Percentiles rank a stretch among this genome's conserved stretches.
phyloP scores from a whole-genome alignment of 2,797 vertebrate species.

The Acestrorhynchus altus region DNA sequence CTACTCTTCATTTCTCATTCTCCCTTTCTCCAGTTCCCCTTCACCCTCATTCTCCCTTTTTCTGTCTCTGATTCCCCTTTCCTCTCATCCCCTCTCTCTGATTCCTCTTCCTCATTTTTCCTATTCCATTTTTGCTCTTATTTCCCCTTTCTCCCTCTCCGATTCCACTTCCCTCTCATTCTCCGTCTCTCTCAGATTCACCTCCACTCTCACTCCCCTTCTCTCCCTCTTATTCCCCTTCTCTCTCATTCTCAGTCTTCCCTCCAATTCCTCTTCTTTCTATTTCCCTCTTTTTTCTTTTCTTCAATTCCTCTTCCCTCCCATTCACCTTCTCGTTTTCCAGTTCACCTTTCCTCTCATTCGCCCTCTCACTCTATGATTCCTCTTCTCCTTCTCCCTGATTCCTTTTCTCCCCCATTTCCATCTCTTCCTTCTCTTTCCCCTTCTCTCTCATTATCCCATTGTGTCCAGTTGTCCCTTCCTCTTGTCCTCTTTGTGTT shows the following conservation, averaged over 20 bases:
- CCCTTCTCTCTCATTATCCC: not conserved
- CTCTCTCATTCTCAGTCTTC: not conserved
- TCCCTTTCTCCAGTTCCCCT: not conserved
- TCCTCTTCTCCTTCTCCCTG: too few relatives aligned
- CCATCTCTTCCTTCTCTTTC: not conserved
- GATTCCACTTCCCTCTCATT: not conserved
- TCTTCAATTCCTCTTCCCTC: not conserved
- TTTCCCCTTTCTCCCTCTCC: not conserved
- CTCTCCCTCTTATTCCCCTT: too few relatives aligned
- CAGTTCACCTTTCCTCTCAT: too few relatives aligned
- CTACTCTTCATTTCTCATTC: not conserved
- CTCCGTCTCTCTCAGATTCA: slow-evolving; percentile 4
- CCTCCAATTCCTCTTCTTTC: too few relatives aligned
- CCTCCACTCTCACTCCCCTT: not conserved
- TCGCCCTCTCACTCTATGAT: too few relatives aligned
- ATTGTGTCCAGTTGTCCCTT: too few relatives aligned
- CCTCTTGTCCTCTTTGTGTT: too few relatives aligned
- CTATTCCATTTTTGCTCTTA: too few relatives aligned
- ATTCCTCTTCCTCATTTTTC: not conserved
- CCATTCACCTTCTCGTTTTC: too few relatives aligned
- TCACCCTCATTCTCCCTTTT: not conserved
- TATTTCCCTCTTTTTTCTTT: not conserved
- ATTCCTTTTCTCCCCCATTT: not conserved
- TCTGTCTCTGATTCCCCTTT: not conserved
- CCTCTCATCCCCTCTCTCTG: not conserved